phyloP scores from a whole-genome alignment of 2,113 vertebrate genomes.

The Columbina picui region DNA sequence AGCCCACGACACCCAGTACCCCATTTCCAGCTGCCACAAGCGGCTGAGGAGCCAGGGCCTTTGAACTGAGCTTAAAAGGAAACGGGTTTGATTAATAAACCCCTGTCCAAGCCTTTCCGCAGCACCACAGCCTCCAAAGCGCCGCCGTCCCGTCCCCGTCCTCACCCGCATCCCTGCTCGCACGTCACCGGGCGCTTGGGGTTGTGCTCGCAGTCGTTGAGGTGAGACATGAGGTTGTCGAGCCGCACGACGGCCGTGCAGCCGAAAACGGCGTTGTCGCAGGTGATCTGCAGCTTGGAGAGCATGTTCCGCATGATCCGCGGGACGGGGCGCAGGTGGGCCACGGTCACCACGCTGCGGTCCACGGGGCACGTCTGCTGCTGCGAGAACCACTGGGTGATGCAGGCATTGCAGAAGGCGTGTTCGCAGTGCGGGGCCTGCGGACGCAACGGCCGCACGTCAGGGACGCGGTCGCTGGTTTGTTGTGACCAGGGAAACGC shows the following conservation, averaged over 20 bases:
- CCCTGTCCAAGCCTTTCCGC: not conserved
- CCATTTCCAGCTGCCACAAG: not conserved
- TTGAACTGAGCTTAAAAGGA: not conserved
- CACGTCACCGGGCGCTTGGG: conserved; percentile 95
- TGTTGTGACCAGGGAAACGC: not conserved
- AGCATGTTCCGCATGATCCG: conserved; percentile 99
- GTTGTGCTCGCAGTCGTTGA: conserved; percentile 98
- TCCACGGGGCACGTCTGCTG: conserved; percentile 98
- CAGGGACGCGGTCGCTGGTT: not conserved
- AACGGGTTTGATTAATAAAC: not conserved
- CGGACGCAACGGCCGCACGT: not conserved
- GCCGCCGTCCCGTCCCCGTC: rapidly evolving
- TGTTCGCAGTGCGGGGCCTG: conserved; percentile 98
- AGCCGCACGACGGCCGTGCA: conserved; percentile 92
- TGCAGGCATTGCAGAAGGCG: conserved; percentile 99
- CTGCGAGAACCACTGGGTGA: conserved; percentile 98
- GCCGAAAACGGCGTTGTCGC: conserved; percentile 95
- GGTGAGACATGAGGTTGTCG: conserved; percentile 95
- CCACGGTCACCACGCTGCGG: conserved; percentile 95
- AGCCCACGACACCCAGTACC: not conserved
- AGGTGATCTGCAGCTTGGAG: conserved; percentile 96
- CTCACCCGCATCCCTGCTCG: conserved; percentile 95
- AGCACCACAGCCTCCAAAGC: not conserved
- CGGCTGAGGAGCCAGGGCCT: not conserved
- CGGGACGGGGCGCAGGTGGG: conserved; percentile 95